phyloP scores from a whole-genome alignment of 2,888 invertebrate genomes.

The Nowickia ferox region DNA sequence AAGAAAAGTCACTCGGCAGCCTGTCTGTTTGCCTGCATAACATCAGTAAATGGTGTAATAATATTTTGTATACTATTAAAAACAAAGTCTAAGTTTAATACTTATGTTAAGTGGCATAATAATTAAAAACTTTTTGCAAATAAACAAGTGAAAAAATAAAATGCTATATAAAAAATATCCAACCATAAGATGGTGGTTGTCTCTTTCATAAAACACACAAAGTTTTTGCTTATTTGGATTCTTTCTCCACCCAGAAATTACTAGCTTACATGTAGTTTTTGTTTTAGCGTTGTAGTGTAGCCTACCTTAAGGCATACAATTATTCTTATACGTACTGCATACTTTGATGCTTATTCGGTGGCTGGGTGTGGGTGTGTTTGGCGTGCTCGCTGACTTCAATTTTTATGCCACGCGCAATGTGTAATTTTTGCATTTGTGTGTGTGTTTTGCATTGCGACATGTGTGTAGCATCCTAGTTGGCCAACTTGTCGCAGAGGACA shows the following conservation, averaged over 20 bases:
- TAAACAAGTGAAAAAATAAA: neutral
- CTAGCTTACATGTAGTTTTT: neutral
- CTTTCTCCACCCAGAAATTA: slow-evolving; percentile 1
- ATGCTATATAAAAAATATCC: neutral
- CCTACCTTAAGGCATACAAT: slow-evolving; percentile 60
- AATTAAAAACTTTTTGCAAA: slow-evolving; percentile 66
- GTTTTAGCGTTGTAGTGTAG: slow-evolving; percentile 14
- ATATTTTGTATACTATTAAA: slow-evolving; percentile 34
- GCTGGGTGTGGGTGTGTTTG: neutral
- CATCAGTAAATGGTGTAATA: slow-evolving; percentile 28
- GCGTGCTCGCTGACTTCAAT: too few relatives aligned
- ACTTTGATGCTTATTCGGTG: slow-evolving; percentile 46
- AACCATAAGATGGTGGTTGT: slow-evolving; percentile 35
- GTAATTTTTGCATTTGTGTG: slow-evolving; percentile 21
- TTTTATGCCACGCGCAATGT: too few relatives aligned
- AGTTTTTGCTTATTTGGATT: neutral
- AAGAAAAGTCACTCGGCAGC: too few relatives aligned
- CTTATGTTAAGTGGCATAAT: slow-evolving; percentile 69
- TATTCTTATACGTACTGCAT: slow-evolving; percentile 52
- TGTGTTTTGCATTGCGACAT: neutral
- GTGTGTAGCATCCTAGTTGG: too few relatives aligned
- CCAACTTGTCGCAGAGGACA: too few relatives aligned
- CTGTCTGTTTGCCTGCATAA: too few relatives aligned
- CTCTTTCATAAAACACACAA: slow-evolving; percentile 10
- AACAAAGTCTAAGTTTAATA: slow-evolving; percentile 60